A percentile compares a stretch with the other conserved stretches of the same genome.
Conservation (phyloP, 2,797 vertebrate genomes). For the Phalloptychus januarius region DNA sequence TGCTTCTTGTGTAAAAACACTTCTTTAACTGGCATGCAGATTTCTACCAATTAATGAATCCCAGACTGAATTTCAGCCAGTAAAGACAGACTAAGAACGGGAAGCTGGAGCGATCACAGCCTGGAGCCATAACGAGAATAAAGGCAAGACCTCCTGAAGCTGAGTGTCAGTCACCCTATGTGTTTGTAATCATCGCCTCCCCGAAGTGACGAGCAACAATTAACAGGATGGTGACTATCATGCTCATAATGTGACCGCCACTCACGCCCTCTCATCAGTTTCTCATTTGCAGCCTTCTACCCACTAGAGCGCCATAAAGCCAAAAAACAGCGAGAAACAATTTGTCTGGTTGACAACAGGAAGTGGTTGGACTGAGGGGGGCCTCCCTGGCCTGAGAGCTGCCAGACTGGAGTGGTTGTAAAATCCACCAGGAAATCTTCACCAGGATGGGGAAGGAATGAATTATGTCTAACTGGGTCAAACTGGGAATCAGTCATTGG, state of each 20-base stretch:
- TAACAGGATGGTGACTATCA: slow-evolving; percentile 56
- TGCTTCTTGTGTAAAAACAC: slow-evolving; percentile 8
- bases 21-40: not conserved
- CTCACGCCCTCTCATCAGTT: slow-evolving; percentile 49
- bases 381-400: slow-evolving; percentile 27
- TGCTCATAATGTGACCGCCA: slow-evolving; percentile 27
- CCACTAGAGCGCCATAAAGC: slow-evolving; percentile 4
- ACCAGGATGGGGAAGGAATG: slow-evolving; percentile 5
- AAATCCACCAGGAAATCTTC: slow-evolving; percentile 9
- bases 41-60: not conserved
- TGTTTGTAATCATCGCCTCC: slow-evolving; percentile 43
- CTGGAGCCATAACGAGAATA: slow-evolving; percentile 68
- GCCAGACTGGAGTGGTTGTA: slow-evolving; percentile 11
- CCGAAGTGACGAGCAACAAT: slow-evolving; percentile 60
- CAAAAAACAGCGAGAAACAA: slow-evolving; percentile 20
- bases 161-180: slow-evolving; percentile 25
- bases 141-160: slow-evolving; percentile 31
- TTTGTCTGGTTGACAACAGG: slow-evolving; percentile 45
- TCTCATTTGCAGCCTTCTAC: slow-evolving; percentile 54
- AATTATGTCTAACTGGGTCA: slow-evolving; percentile 2
- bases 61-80: slow-evolving; percentile 5
- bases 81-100: slow-evolving; percentile 70
- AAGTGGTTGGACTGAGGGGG: slow-evolving; percentile 34
- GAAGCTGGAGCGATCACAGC: slow-evolving; percentile 59
- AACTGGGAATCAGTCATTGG: not conserved